Evolutionary conservation across 2,888 invertebrate genomes (phyloP), one percentile per base, ranked within the genome.

Genomic region (Tenthredo livida): DNA sequence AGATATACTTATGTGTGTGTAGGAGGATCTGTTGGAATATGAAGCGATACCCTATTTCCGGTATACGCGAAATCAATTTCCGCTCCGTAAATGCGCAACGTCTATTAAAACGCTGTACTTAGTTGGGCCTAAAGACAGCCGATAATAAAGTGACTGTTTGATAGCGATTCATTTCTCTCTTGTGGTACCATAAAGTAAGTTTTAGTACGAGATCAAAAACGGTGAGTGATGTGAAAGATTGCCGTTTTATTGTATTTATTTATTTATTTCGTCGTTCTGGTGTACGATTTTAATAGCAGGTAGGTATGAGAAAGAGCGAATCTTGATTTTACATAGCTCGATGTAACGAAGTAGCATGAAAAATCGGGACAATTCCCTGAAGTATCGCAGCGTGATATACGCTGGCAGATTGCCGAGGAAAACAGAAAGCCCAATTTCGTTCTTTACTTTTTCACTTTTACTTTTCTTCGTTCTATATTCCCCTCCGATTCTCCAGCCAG

Each of bases 41-140:
- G 43, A 73, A 43, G 73, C 73, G n/a, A 73, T 10, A 73, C 43
- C 43, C 73, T 73, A 73, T 73, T 73, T 73, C 73, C 73, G 21
- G 10, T 43, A 10, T 73, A 73, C 73, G 43, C 43, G 43, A 21
- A 73, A 73, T 73, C 43, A 73, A 73, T 73, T 73, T 73, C 73
- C 73, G 21, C 43, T 43, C 43, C 12, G 2, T 43, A 73, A 73
- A 73, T 43, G 73, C 73, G 10, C n/a, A 73, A 43, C 73, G 40
- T 43, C 21, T 73, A 43, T 67, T 67, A 43, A 73, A 73, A 9
- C 40, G 17, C 21, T 12, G 25, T 40, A 61, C 9, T 21, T 61
- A 21, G 61, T 58, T 50, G 54, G n/a, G 54, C 54, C 54, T 54
- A 54, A 54, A 10, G 54, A 54, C 54, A 54, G n/a, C 54, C n/a